Evolutionary conservation across 1,140 invertebrate species (phyloP).

Genomic region (Adelges cooleyi): DNA sequence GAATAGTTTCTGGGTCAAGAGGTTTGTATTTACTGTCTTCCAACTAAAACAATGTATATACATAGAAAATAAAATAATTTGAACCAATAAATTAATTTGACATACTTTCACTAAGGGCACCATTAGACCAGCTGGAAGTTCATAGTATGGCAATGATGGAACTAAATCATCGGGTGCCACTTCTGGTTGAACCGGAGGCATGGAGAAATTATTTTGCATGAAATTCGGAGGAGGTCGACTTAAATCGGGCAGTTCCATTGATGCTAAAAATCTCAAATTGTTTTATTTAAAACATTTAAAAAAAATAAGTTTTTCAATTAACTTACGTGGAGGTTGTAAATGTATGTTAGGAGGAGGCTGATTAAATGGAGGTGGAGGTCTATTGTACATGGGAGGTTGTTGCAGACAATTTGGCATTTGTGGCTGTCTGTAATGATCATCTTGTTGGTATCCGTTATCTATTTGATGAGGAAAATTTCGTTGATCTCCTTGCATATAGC

Average conservation of each 20-base stretch:
- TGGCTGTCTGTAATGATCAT: constrained; percentile 17
- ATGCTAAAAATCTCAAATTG: not conserved
- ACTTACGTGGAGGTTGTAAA: constrained; percentile 29
- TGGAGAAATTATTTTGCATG: constrained; percentile 47
- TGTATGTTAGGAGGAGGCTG: constrained; percentile 27
- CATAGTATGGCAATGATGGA: constrained; percentile 88
- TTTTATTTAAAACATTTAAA: too few species aligned
- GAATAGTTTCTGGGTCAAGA: constrained; percentile 77
- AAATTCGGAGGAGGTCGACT: constrained; percentile 38
- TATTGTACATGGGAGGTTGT: constrained; percentile 14
- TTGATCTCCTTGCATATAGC: constrained; percentile 4
- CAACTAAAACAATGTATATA: constrained; percentile 44
- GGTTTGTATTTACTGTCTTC: constrained; percentile 84
- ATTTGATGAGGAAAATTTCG: constrained; percentile 11
- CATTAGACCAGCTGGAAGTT: constrained; percentile 90
- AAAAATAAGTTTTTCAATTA: not conserved
- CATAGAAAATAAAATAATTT: constrained; percentile 2
- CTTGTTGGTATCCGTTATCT: constrained; percentile 24
- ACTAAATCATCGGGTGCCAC: constrained; percentile 56
- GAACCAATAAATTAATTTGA: constrained; percentile 17
- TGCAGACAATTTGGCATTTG: constrained; percentile 17
- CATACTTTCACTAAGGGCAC: constrained; percentile 78
- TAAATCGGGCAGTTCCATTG: constrained; percentile 33
- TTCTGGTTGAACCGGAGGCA: constrained; percentile 40
- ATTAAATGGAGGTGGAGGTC: constrained; percentile 27